Evolutionary conservation across 2,113 vertebrate species (phyloP).

Genomic region (Mustela nigripes): DNA sequence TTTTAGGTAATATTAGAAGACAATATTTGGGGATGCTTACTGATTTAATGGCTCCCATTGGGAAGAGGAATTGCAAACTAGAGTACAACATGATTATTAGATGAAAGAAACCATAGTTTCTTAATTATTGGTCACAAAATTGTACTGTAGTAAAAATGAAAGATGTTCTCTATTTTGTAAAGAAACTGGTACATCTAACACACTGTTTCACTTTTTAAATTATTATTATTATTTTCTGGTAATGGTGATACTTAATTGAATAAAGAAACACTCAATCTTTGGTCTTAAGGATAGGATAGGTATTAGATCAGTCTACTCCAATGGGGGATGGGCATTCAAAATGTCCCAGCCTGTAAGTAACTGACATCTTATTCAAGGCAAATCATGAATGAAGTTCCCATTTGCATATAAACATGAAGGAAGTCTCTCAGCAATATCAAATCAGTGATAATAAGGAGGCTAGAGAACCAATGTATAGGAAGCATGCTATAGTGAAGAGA

Average conservation of each 20-base stretch:
- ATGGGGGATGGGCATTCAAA: not conserved
- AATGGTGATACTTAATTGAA: not conserved
- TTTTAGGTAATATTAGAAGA: not conserved
- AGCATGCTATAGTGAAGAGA: not conserved
- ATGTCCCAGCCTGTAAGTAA: not conserved
- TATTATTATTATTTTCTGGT: not conserved
- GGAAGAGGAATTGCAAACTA: not conserved
- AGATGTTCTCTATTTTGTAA: not conserved
- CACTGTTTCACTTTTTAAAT: not conserved
- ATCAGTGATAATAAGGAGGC: not conserved
- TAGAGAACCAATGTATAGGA: not conserved
- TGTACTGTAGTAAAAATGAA: not conserved
- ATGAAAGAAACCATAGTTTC: not conserved
- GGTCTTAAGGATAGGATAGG: not conserved
- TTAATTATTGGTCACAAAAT: not conserved
- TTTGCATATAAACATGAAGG: not conserved
- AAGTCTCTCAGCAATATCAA: accelerated
- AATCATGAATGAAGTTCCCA: not conserved
- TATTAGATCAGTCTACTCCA: not conserved
- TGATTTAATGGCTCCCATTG: not conserved
- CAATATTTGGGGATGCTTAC: not conserved
- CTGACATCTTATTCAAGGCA: not conserved
- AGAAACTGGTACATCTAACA: not conserved
- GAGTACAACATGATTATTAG: not conserved
- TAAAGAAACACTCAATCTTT: not conserved